Percentiles rank a stretch among this genome's conserved stretches.
Evolutionary conservation across 2,888 invertebrate genomes (phyloP).

Genomic region (Xanthia togata): DNA sequence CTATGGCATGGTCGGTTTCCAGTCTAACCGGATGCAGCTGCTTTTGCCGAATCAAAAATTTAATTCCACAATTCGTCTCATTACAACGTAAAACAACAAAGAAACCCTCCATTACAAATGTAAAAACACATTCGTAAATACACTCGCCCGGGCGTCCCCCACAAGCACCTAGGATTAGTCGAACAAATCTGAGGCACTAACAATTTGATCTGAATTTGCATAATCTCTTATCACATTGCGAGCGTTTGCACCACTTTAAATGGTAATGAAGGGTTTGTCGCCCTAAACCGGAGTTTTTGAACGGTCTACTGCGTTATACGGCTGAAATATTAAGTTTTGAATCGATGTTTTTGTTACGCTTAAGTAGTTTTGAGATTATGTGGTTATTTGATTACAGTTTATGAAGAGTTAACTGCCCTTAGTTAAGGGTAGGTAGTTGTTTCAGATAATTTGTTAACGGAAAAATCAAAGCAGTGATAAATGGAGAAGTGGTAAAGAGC

Average conservation of each 20-base stretch:
- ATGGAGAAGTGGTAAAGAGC: background rate
- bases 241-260: constrained; percentile 83
- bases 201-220: constrained; percentile 86
- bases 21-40: background rate
- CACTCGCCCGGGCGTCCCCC: constrained; percentile 34
- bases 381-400: constrained; percentile 14
- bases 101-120: constrained; percentile 43
- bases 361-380: constrained; percentile 41
- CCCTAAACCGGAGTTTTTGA: constrained; percentile 68
- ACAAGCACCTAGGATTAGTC: constrained; percentile 68
- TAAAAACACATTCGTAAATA: constrained; percentile 51
- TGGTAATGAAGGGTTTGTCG: constrained; percentile 80
- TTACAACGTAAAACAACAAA: constrained; percentile 21
- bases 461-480: background rate
- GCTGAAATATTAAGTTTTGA: constrained; percentile 61
- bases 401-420: background rate
- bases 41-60: too few species aligned
- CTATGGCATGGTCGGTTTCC: background rate
- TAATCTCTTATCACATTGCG: constrained; percentile 72
- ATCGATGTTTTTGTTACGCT: constrained; percentile 52
- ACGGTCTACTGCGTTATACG: constrained; percentile 52
- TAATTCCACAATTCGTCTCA: background rate
- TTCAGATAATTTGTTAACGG: background rate
- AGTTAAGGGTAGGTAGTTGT: background rate
- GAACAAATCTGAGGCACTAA: constrained; percentile 77